Conservation (phyloP, 2,888 invertebrate species). For the Melanotus villosus region DNA sequence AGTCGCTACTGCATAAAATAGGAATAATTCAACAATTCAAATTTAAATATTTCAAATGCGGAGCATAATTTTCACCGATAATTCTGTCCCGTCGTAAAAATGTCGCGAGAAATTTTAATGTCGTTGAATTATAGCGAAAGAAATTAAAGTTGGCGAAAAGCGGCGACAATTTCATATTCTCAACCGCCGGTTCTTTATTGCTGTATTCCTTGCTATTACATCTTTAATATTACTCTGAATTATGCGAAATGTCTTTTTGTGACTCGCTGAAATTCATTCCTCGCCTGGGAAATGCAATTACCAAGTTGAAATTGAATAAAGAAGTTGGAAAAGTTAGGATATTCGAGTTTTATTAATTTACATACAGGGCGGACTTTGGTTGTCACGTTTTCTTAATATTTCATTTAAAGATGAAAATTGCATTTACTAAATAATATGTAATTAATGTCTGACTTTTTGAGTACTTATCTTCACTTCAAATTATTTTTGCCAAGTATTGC, state of each 20-base stretch:
- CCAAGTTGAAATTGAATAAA: conserved; percentile 47
- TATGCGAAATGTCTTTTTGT: conserved; percentile 51
- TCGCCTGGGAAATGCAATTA: conserved; percentile 47
- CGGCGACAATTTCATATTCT: conserved; percentile 51
- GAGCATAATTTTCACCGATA: conserved; percentile 49
- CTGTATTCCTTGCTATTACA: conserved; percentile 52
- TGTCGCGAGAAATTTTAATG: conserved; percentile 50
- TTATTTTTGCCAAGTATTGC: too few species aligned
- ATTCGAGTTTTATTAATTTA: conserved; percentile 42
- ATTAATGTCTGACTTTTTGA: too few species aligned
- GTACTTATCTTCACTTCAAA: too few species aligned
- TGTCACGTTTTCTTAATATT: not conserved
- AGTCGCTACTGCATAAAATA: conserved; percentile 30
- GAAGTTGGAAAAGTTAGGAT: conserved; percentile 40
- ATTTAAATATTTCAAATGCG: conserved; percentile 54
- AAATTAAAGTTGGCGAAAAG: conserved; percentile 50
- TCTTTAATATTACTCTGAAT: conserved; percentile 53
- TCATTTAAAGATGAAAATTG: not conserved
- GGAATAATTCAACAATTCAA: conserved; percentile 49
- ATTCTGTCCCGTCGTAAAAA: conserved; percentile 47
- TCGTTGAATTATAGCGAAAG: conserved; percentile 49
- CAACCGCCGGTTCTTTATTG: conserved; percentile 51
- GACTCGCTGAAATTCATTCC: conserved; percentile 48
- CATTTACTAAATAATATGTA: too few species aligned
- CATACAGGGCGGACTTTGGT: conserved; percentile 1